Percentiles rank a stretch among this genome's conserved stretches.
These are phyloP conservation scores for Lathronympha strigana DNA, from an alignment of 2,888 invertebrate genomes.

Conservation along the genomic window DNA sequence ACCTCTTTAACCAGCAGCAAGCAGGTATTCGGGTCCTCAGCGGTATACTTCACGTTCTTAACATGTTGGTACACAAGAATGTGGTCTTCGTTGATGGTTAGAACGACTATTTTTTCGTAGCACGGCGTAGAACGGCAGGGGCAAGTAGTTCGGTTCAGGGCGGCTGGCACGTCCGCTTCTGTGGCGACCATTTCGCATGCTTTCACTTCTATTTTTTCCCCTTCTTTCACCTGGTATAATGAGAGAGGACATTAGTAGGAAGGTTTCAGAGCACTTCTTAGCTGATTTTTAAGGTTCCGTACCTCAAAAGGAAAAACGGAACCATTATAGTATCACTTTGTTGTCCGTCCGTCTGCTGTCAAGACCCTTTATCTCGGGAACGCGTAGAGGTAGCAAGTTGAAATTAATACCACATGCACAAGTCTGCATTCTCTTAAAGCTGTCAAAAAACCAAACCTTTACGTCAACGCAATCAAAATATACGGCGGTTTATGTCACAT, in stretches of 20 bases:
- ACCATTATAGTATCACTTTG: too few species aligned
- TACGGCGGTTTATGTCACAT: too few species aligned
- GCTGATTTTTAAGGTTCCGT: too few species aligned
- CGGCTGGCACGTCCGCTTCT: not conserved
- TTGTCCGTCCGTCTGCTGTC: too few species aligned
- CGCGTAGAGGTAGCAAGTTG: too few species aligned
- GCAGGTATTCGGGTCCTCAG: not conserved
- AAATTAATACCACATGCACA: too few species aligned
- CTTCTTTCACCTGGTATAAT: slow-evolving; percentile 4
- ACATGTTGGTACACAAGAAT: not conserved
- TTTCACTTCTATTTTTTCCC: not conserved
- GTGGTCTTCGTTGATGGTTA: not conserved
- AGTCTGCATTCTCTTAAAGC: too few species aligned
- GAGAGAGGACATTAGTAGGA: not conserved
- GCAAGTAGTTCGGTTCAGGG: not conserved
- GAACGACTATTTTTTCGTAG: slow-evolving; percentile 5
- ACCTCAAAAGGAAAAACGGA: too few species aligned
- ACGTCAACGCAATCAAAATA: too few species aligned
- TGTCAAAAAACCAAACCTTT: too few species aligned
- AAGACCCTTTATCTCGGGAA: too few species aligned
- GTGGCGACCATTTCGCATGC: not conserved
- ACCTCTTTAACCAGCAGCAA: not conserved
- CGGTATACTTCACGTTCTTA: not conserved
- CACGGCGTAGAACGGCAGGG: not conserved
- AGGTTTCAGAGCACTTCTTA: too few species aligned